Evolutionary conservation across 2,113 vertebrate species (phyloP), one percentile per base, ranked within the genome.

Genomic region (Henicopernis longicauda): DNA sequence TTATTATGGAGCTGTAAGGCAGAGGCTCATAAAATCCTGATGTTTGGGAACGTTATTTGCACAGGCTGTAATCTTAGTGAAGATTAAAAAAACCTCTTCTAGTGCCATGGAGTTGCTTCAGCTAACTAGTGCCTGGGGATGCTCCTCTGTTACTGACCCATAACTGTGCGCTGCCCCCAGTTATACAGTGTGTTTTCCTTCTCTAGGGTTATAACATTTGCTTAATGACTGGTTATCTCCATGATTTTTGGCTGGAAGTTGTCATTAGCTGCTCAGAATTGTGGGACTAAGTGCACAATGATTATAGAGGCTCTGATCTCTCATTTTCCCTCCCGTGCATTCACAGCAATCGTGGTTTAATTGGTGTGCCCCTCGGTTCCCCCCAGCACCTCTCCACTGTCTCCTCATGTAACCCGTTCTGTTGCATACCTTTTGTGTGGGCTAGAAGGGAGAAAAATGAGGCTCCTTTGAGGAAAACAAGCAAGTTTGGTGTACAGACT

Each of bases 241-340:
- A 6, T 81, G 79, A n/a, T 82, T 94, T 96, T 97, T 91, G 87
- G 87, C 96, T 93, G 78, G 38, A 95, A 95, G 89, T 94, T 95
- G 85, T 96, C 71, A 93, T 95, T 96, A 96, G 67, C 67, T 85
- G 67, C 92, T 92, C 42, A 40, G 78, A 91, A 85, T 17, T 58
- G 87, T 85, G 58, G 55, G 55, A 83, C 72, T 93, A 78, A 95
- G 89, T 90, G 93, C 82, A 22, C 42, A 15, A 3, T 73, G 94
- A 88, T 96, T 88, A 63, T 22, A 66, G 93, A 88, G 79, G 44
- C 87, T 80, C 74, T 88, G 55, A 63, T 96, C 63, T 94, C 49
- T 83, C 27, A 8, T 86, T 93, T 86, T 29, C 55, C 55, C 40
- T 92, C 76, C 42, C 0, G 6, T 52, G 63, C 42, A 3, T 87